Conservation (phyloP, 1,140 invertebrate species). For the Oreohelix idahoensis region DNA sequence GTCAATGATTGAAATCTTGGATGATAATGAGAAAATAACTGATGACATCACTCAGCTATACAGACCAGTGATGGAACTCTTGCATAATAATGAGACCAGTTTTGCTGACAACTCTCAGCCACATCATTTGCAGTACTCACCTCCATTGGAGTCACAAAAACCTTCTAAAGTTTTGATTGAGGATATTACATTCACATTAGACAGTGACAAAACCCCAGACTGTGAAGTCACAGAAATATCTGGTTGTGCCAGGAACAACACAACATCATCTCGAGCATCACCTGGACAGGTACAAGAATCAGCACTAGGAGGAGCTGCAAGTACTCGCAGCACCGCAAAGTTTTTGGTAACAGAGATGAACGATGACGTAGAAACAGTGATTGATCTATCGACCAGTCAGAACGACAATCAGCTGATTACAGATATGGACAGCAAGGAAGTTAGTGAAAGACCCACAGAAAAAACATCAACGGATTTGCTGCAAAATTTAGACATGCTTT, state of each 20-base stretch:
- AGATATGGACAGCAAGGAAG: neutral
- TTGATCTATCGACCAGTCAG: neutral
- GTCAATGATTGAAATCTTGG: neutral
- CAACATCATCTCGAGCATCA: neutral
- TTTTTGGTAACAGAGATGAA: neutral
- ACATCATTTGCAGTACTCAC: neutral
- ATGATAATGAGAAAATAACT: neutral
- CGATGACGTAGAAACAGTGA: neutral
- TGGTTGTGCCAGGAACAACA: neutral
- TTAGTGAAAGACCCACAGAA: slow-evolving; percentile 39
- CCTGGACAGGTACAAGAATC: neutral
- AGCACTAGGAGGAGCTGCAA: neutral
- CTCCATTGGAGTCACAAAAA: neutral
- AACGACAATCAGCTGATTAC: neutral
- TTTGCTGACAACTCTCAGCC: too few relatives aligned
- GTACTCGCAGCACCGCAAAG: neutral
- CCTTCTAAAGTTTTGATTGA: slow-evolving; percentile 40
- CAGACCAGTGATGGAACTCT: neutral
- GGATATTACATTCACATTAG: slow-evolving; percentile 23
- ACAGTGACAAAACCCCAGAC: neutral
- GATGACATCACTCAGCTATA: neutral
- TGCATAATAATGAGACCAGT: neutral
- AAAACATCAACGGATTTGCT: slow-evolving; percentile 42
- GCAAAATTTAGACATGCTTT: slow-evolving; percentile 18
- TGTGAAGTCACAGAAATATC: neutral